These are phyloP conservation scores for Panagrolaimus sp. DNA, from an alignment of 1,140 invertebrate species.

Conservation along the genomic window DNA sequence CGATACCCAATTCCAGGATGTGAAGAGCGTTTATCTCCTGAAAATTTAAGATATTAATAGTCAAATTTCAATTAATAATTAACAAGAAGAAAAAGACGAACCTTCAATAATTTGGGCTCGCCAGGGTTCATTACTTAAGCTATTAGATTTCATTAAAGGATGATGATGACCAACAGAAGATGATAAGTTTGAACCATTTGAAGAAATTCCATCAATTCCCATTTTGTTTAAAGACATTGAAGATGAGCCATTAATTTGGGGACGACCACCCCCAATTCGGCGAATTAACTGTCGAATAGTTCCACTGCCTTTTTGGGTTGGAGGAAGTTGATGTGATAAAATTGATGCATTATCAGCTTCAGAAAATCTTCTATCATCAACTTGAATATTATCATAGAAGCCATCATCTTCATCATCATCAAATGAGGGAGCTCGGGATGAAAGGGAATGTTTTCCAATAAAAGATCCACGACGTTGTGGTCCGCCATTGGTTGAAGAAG, in stretches of 20 bases:
- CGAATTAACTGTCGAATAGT: slow-evolving; percentile 48
- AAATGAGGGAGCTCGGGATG: slow-evolving; percentile 24
- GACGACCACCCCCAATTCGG: slow-evolving; percentile 39
- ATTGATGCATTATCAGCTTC: slow-evolving; percentile 37
- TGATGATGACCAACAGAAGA: not conserved
- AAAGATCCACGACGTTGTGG: slow-evolving; percentile 3
- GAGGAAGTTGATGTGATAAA: slow-evolving; percentile 43
- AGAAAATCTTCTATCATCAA: slow-evolving; percentile 32
- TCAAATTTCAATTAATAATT: not conserved
- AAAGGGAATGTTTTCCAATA: slow-evolving; percentile 12
- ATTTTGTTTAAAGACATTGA: slow-evolving; percentile 49
- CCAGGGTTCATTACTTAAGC: slow-evolving; percentile 53
- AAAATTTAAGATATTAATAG: not conserved
- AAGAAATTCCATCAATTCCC: not conserved
- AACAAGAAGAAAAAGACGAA: not conserved
- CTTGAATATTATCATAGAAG: slow-evolving; percentile 52
- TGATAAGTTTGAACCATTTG: not conserved
- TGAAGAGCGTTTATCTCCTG: slow-evolving; percentile 4
- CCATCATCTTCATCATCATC: slow-evolving; percentile 48
- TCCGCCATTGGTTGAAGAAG: no score
- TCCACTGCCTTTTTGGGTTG: slow-evolving; percentile 8
- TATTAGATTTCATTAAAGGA: slow-evolving; percentile 32
- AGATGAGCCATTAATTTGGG: not conserved
- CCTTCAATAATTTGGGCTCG: slow-evolving; percentile 20
- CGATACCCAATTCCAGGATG: slow-evolving; percentile 36